phyloP scores from a whole-genome alignment of 2,113 vertebrate genomes.

The Nipponia nippon region DNA sequence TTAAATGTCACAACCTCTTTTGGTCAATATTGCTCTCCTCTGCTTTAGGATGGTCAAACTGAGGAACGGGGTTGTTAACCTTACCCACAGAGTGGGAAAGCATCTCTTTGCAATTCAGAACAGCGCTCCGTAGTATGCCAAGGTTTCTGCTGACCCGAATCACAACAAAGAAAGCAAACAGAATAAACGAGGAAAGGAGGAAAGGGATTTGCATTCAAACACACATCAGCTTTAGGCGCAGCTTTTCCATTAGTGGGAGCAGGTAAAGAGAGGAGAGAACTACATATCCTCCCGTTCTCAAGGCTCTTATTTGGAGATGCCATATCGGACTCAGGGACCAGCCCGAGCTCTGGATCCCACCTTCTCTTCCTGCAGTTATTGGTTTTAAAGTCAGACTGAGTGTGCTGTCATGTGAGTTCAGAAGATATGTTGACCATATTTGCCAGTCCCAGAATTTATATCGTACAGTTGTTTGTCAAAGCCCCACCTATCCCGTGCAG shows the following conservation, averaged over 20 bases:
- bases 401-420: not conserved
- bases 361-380: not conserved
- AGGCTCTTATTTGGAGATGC: not conserved
- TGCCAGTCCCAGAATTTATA: not conserved
- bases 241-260: not conserved
- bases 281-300: not conserved
- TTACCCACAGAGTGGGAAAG: not conserved
- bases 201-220: not conserved
- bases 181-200: not conserved
- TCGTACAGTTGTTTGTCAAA: not conserved
- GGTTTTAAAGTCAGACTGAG: not conserved
- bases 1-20: not conserved
- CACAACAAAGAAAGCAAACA: not conserved
- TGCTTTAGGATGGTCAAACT: not conserved
- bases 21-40: not conserved
- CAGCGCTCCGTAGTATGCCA: not conserved
- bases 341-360: not conserved
- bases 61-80: not conserved
- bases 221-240: not conserved
- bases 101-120: not conserved
- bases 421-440: not conserved
- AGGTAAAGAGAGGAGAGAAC: not conserved
- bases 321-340: not conserved
- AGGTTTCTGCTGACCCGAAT: not conserved
- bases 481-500: slow-evolving; percentile 26